Conservation (phyloP, 2,113 vertebrate species). For the Anas platyrhynchos region DNA sequence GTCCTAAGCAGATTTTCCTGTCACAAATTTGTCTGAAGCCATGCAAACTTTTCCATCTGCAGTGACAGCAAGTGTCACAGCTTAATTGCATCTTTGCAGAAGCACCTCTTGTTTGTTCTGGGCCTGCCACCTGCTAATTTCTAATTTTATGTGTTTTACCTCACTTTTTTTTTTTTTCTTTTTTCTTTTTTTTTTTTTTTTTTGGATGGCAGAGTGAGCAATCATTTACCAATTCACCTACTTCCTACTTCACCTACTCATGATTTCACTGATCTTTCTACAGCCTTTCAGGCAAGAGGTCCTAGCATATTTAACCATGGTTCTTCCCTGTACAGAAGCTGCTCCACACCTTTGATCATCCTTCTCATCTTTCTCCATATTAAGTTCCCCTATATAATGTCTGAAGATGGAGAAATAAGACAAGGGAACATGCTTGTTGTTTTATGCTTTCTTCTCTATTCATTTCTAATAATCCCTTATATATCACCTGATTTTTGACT, state of each 20-base stretch:
- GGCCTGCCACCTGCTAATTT: background rate
- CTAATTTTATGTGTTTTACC: background rate
- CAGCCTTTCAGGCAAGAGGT: background rate
- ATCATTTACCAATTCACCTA: constrained; percentile 22
- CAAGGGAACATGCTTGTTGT: background rate
- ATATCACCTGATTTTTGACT: background rate
- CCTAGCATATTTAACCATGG: background rate
- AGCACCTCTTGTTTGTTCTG: constrained; percentile 27
- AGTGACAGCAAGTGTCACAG: background rate
- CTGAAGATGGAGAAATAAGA: background rate
- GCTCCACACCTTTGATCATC: background rate
- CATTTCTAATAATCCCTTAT: background rate
- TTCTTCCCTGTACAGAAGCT: background rate
- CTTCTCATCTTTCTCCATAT: background rate
- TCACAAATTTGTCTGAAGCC: constrained; percentile 14
- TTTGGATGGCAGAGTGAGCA: background rate
- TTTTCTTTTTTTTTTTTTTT: background rate
- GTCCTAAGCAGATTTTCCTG: constrained; percentile 50
- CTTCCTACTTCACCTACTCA: background rate
- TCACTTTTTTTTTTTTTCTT: background rate
- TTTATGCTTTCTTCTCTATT: background rate
- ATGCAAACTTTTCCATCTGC: constrained; percentile 2
- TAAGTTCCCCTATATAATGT: background rate
- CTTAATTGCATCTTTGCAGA: background rate
- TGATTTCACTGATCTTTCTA: constrained; percentile 9